Evolutionary conservation across 2,888 invertebrate species (phyloP).

Genomic region (Euzetes globulus): DNA sequence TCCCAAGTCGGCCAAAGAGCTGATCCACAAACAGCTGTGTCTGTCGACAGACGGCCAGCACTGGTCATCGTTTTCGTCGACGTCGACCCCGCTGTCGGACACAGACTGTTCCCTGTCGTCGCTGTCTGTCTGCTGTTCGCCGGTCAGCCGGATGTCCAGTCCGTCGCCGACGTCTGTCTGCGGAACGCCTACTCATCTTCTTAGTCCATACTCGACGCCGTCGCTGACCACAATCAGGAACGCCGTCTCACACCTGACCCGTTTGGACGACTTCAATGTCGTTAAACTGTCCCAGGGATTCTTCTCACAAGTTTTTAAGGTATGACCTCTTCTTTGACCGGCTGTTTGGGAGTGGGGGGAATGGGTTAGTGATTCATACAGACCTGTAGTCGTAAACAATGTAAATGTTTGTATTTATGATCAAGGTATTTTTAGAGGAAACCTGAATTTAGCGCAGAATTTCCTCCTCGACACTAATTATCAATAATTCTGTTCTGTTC

Average conservation of each 20-base stretch:
- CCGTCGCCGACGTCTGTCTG: background rate
- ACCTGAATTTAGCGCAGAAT: too few relatives aligned
- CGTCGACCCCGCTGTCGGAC: background rate
- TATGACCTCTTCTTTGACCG: constrained; percentile 47
- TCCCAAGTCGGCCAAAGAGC: background rate
- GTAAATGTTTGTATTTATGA: too few relatives aligned
- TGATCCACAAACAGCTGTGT: background rate
- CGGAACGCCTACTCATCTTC: background rate
- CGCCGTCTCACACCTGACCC: constrained; percentile 34
- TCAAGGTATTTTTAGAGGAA: too few relatives aligned
- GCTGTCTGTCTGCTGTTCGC: constrained; percentile 1
- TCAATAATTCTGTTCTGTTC: too few relatives aligned
- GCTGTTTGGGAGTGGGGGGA: too few relatives aligned
- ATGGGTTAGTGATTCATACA: constrained; percentile 45
- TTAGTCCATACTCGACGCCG: background rate
- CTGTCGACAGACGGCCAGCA: background rate
- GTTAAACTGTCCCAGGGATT: constrained; percentile 57
- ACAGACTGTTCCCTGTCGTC: background rate
- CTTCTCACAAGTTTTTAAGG: constrained; percentile 97
- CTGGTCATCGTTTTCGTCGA: background rate
- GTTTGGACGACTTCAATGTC: constrained; percentile 36
- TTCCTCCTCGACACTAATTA: too few relatives aligned
- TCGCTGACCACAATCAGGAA: constrained; percentile 29
- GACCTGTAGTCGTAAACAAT: too few relatives aligned
- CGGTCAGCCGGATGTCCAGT: background rate